Evolutionary conservation across 2,797 vertebrate genomes (phyloP).

Genomic region (Dendrocincla tyrannina): DNA sequence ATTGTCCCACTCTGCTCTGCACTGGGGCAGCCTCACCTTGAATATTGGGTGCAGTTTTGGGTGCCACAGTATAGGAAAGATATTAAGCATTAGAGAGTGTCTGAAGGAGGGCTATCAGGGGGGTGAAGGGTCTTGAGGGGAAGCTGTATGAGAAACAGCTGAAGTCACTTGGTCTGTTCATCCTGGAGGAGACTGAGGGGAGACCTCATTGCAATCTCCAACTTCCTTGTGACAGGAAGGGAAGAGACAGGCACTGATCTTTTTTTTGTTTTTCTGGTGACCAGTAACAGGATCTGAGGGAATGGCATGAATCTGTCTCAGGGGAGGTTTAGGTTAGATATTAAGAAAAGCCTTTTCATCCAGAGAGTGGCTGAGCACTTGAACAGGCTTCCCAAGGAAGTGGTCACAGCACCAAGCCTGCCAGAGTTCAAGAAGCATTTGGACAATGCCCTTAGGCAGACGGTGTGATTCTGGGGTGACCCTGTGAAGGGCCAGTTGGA

Average conservation of each 20-base stretch:
- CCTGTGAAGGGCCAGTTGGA: not conserved
- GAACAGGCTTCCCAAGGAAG: not conserved
- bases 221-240: not conserved
- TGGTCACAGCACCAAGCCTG: not conserved
- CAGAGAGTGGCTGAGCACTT: not conserved
- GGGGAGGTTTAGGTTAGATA: too few species aligned
- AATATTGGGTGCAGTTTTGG: not conserved
- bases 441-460: not conserved
- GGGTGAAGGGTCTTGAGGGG: not conserved
- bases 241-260: not conserved
- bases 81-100: not conserved
- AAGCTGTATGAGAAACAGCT: not conserved
- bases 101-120: not conserved
- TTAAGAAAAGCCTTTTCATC: not conserved
- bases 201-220: not conserved
- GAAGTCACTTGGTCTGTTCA: not conserved
- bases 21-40: not conserved
- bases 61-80: too few species aligned
- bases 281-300: not conserved
- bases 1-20: not conserved
- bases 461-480: not conserved
- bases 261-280: not conserved
- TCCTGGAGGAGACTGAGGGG: not conserved
- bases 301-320: not conserved
- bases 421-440: not conserved